phyloP scores from a whole-genome alignment of 2,888 invertebrate genomes.

The Lochmaea capreae region DNA sequence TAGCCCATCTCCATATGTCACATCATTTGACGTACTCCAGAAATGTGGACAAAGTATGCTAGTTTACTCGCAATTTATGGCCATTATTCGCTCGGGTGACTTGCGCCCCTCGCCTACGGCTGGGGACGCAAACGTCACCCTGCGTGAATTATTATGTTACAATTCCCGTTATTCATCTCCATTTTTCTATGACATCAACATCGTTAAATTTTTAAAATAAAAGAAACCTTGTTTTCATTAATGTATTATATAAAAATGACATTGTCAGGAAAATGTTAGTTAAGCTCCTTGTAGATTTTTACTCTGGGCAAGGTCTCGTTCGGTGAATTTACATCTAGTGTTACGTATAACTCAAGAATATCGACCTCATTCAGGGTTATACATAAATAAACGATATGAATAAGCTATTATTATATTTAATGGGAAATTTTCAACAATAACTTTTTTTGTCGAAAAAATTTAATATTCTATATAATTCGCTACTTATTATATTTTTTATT shows the following conservation, averaged over 20 bases:
- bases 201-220: not conserved
- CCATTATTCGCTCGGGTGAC: too few species aligned
- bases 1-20: too few species aligned
- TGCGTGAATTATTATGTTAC: too few species aligned
- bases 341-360: not conserved
- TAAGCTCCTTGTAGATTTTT: not conserved
- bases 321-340: not conserved
- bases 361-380: not conserved
- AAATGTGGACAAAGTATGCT: too few species aligned
- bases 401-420: not conserved
- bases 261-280: not conserved
- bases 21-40: too few species aligned
- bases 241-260: not conserved
- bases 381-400: not conserved
- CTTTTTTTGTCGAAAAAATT: not conserved
- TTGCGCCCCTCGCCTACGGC: too few species aligned
- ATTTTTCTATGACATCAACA: not conserved
- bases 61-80: too few species aligned
- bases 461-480: too few species aligned
- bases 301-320: not conserved
- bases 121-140: too few species aligned
- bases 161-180: too few species aligned
- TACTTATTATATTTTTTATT: too few species aligned
- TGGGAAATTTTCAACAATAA: not conserved
- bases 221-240: not conserved